Percentiles rank a stretch among this genome's conserved stretches.
phyloP scores from a whole-genome alignment of 2,797 vertebrate genomes.

The Pipistrellus nathusii region DNA sequence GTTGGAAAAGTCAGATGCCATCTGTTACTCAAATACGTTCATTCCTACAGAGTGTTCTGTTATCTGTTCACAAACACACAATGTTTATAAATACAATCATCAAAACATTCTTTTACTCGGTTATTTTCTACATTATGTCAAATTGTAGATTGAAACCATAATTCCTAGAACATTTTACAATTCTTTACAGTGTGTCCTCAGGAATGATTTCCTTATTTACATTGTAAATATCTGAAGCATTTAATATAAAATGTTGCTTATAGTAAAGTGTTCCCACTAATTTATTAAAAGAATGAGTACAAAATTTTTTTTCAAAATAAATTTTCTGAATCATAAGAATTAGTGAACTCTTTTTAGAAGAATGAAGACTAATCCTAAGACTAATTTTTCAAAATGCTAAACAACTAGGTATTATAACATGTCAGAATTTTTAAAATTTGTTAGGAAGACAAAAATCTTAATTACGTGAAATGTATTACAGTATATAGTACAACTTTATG shows the following conservation, averaged over 20 bases:
- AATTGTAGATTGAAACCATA: not conserved
- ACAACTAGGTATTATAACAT: not conserved
- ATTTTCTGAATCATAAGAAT: not conserved
- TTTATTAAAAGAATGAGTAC: conserved; percentile 25
- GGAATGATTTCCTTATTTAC: conserved; percentile 16
- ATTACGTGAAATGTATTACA: not conserved
- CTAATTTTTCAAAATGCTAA: conserved; percentile 4
- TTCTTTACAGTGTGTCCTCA: not conserved
- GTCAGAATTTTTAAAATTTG: not conserved
- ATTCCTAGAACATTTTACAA: conserved; percentile 40
- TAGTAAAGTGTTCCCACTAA: not conserved
- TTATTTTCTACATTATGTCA: conserved; percentile 42
- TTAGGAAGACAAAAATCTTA: not conserved
- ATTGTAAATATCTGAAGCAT: not conserved
- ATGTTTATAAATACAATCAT: not conserved
- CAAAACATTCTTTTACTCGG: conserved; percentile 22
- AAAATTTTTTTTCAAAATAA: conserved; percentile 22
- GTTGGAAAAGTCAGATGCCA: not conserved
- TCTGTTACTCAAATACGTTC: not conserved
- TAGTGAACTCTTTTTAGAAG: not conserved
- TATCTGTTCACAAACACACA: not conserved
- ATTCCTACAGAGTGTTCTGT: conserved; percentile 4
- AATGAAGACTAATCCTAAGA: not conserved
- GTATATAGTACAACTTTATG: conserved; percentile 1
- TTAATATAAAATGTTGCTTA: conserved; percentile 48